Base-by-base conservation (phyloP, 2,888 invertebrate genomes). In the Drosophila kuntzei region DNA sequence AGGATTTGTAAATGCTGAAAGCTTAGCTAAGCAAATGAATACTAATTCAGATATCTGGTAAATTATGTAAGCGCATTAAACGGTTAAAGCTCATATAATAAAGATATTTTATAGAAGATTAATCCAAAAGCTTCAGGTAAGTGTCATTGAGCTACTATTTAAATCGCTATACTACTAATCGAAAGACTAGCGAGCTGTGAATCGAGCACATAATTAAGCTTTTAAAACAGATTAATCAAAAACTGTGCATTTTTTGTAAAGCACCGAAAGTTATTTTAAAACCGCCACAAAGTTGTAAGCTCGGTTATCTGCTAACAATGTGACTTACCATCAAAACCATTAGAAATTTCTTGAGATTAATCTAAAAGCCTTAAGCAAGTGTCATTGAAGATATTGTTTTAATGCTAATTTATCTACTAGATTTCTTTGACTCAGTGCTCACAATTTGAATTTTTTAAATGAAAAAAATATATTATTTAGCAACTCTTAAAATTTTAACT, bases 341-440 rank as follows among this genome's bases (percentile, higher is more conserved):
- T 5, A 1, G 5, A 22, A 0, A 22, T 22, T n/a, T n/a, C n/a
- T n/a, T n/a, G n/a, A n/a, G n/a, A n/a, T 36, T 36, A 37, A 37
- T 16, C 37, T 16, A 37, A 16, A 37, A 44, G 20, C 25, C 14
- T 20, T 8, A 18, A 39, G 9, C 11, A 39, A 11, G 18, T 39
- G n/a, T 41, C 41, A 44, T 0, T 18, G 3, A 27, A 2, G 20
- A 20, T 5, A 34, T 34, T 2, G 11, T 14, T 34, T 1, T 5
- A 14, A 22, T 18, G 0, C 4, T 12, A 7, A 25, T 9, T 18
- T 9, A n/a, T 39, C n/a, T 20, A 41, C 29, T n/a, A 20, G 18
- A 32, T 14, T 32, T 32, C 53, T n/a, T 54, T 41, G 53, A 29
- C 14, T 9, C n/a, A 54, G 29, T 14, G 20, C 11, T 41, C 53